Base-by-base conservation (phyloP, 1,140 invertebrate genomes). In the Dysdera silvatica region DNA sequence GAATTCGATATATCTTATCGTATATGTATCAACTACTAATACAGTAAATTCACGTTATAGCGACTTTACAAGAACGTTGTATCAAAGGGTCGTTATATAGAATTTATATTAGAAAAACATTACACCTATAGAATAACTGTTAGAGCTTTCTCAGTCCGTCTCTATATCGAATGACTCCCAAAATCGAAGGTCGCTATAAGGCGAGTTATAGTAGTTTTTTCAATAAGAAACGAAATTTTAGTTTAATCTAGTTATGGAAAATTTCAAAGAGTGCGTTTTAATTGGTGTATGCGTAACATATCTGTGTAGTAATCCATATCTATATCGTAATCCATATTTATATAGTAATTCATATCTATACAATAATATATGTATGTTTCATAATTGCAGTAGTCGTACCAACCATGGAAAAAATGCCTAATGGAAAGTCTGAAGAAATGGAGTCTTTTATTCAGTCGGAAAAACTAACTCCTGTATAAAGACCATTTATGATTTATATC, bases 361-460 rank as follows among this genome's bases (percentile, higher is more conserved):
- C 18, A 45, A 45, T 52, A 18, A 52, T 12, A 4, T 7, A 33
- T 28, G n/a, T 33, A 8, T 24, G 5, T 24, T 45, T 43, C 32
- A 18, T 24, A 29, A 2, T 32, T 45, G 7, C n/a, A 31, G 52
- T 62, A 14, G 43, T 53, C 2, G 40, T 62, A 35, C 53, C 60
- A 8, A 53, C 56, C 32, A 53, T 62, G 7, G 60, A 61, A 23
- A 61, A 62, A 20, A n/a, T 54, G 1, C 12, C 18, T 3, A 55
- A 24, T 10, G 53, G 31, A 5, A 62, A 62, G 12, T 18, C 60
- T 2, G 60, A 62, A 40, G 60, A 62, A 45, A 49, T 62, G 60
- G 52, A 62, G 37, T 62, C 60, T 23, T 62, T 62, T 33, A 55
- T 62, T 14, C 60, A 37, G 32, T 28, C 49, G 8, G 60, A 62